These are phyloP conservation scores for Protodeltote pygarga DNA, from an alignment of 2,888 invertebrate genomes.

Conservation along the genomic window DNA sequence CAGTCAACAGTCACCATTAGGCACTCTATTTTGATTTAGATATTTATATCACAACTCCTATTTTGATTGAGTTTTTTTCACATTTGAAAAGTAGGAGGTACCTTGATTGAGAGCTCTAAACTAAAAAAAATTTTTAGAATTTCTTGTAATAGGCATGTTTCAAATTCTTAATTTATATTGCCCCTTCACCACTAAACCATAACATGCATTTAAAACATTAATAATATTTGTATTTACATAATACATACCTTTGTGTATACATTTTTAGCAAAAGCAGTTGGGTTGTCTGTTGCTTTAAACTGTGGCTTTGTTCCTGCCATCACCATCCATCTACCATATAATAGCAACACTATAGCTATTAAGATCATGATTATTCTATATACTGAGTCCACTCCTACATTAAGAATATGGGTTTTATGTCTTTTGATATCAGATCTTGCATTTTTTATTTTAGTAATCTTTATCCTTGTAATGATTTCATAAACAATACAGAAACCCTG, in stretches of 20 bases:
- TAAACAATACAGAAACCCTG: slow-evolving; percentile 89
- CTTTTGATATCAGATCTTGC: slow-evolving; percentile 11
- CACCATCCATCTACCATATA: slow-evolving; percentile 90
- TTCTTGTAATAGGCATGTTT: too few species aligned
- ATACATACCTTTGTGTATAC: slow-evolving; percentile 88
- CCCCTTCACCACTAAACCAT: not conserved
- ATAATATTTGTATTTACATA: not conserved
- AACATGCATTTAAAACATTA: not conserved
- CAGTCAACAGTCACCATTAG: too few species aligned
- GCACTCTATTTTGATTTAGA: too few species aligned
- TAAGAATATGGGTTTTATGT: too few species aligned
- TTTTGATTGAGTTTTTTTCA: too few species aligned
- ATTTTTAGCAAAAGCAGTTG: slow-evolving; percentile 92
- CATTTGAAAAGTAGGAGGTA: too few species aligned
- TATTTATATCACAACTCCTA: too few species aligned
- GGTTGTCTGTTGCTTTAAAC: slow-evolving; percentile 96
- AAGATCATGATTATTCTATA: slow-evolving; percentile 83
- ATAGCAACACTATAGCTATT: slow-evolving; percentile 79
- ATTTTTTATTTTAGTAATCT: slow-evolving; percentile 39
- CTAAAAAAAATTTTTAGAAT: too few species aligned
- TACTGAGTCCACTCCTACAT: slow-evolving; percentile 50
- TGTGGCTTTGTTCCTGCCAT: slow-evolving; percentile 93
- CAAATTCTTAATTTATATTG: too few species aligned
- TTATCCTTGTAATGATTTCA: slow-evolving; percentile 84
- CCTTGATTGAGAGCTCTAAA: too few species aligned